These are phyloP conservation scores for Sturmia bella DNA, from an alignment of 2,888 invertebrate genomes.

Conservation along the genomic window DNA sequence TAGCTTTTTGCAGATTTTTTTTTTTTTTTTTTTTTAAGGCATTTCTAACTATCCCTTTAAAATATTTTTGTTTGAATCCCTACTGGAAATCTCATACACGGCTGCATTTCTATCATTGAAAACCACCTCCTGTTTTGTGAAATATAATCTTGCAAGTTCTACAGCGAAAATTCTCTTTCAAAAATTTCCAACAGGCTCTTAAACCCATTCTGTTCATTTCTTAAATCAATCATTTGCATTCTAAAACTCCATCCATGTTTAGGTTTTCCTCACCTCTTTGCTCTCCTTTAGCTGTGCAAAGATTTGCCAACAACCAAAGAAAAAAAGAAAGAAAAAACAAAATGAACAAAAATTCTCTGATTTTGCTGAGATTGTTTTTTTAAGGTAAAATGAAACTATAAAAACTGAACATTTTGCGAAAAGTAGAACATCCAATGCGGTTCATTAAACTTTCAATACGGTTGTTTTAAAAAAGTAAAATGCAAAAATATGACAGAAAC, in stretches of 20 bases:
- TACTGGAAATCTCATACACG: too few species aligned
- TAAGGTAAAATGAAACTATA: constrained; percentile 40
- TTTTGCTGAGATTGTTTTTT: constrained; percentile 31
- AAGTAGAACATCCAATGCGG: constrained; percentile 64
- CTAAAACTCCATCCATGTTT: background rate
- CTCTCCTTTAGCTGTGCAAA: background rate
- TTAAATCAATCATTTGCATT: background rate
- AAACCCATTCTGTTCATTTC: background rate
- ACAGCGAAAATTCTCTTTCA: too few species aligned
- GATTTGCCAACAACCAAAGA: too few species aligned
- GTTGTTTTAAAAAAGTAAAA: constrained; percentile 34
- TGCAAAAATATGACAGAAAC: constrained; percentile 10
- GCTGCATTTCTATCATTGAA: too few species aligned
- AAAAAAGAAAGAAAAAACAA: constrained; percentile 16
- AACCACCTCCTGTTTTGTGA: too few species aligned
- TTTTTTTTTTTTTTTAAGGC: too few species aligned
- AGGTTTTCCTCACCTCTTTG: constrained; percentile 1
- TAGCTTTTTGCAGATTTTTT: too few species aligned
- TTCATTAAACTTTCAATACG: constrained; percentile 60
- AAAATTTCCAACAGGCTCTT: background rate
- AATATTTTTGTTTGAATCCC: too few species aligned
- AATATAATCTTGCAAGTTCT: too few species aligned
- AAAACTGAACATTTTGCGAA: constrained; percentile 50
- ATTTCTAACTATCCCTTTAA: too few species aligned
- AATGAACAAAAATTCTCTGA: constrained; percentile 35